phyloP scores from a whole-genome alignment of 2,797 vertebrate species.

The Somateria mollissima region DNA sequence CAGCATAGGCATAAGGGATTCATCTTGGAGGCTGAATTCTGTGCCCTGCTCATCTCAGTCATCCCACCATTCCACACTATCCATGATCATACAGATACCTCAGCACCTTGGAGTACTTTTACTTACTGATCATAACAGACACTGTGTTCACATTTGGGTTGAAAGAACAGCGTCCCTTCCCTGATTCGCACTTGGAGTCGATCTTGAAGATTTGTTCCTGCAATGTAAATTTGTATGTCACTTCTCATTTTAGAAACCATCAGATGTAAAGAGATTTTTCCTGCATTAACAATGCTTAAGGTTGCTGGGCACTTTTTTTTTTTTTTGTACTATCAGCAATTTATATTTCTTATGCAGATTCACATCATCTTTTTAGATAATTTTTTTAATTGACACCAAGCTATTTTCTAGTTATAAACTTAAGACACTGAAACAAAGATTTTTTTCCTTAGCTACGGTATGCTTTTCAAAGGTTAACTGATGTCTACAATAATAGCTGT shows the following conservation, averaged over 20 bases:
- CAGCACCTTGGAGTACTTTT: not conserved
- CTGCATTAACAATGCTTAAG: not conserved
- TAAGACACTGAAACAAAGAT: not conserved
- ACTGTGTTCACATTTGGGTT: conserved; percentile 95
- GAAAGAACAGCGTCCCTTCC: conserved; percentile 97
- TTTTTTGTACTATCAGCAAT: not conserved
- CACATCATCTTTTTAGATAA: not conserved
- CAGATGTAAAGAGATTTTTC: not conserved
- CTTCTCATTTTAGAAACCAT: not conserved
- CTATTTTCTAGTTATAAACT: conserved; percentile 24
- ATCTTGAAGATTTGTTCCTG: conserved; percentile 95
- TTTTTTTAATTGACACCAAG: not conserved
- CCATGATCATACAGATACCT: accelerated
- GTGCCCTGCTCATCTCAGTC: not conserved
- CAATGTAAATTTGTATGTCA: conserved; percentile 46
- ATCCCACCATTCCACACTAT: not conserved
- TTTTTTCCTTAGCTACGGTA: not conserved
- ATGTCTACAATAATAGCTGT: not conserved
- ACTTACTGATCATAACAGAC: conserved; percentile 99
- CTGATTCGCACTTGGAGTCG: conserved; percentile 92
- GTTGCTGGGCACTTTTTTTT: not conserved
- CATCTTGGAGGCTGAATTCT: not conserved
- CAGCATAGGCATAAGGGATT: not conserved
- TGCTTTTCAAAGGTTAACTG: not conserved
- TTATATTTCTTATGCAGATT: not conserved